Conservation (phyloP, 1,140 invertebrate species). For the Vollenhovia emeryi region DNA sequence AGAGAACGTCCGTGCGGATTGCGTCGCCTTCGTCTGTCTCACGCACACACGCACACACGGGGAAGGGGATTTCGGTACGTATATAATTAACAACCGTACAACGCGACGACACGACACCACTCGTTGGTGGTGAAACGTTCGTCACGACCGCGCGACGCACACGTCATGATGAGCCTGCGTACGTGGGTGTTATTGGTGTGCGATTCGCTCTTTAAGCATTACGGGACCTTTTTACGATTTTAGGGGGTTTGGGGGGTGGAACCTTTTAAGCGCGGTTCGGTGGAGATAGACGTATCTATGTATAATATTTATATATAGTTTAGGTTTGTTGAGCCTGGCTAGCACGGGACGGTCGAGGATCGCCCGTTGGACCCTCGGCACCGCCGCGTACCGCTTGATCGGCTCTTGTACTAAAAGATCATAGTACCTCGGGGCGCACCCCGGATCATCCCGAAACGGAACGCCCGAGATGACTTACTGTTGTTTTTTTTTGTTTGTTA, state of each 20-base stretch:
- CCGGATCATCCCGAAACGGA: not conserved
- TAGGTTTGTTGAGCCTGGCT: constrained; percentile 79
- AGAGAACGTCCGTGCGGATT: constrained; percentile 66
- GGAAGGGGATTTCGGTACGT: constrained; percentile 61
- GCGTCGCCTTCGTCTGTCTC: constrained; percentile 60
- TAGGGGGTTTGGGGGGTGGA: constrained; percentile 55
- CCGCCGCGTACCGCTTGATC: constrained; percentile 24
- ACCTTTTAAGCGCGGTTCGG: constrained; percentile 73
- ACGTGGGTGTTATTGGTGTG: constrained; percentile 60
- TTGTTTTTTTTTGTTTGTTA: constrained; percentile 4
- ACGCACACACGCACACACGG: constrained; percentile 65
- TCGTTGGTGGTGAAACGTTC: constrained; percentile 35
- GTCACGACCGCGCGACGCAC: constrained; percentile 66
- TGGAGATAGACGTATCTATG: constrained; percentile 57
- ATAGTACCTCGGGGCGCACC: constrained; percentile 73
- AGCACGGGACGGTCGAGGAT: constrained; percentile 67
- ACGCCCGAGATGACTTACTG: constrained; percentile 34
- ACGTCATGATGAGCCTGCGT: constrained; percentile 62
- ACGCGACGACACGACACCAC: constrained; percentile 32
- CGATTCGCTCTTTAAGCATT: constrained; percentile 77
- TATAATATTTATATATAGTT: constrained; percentile 73
- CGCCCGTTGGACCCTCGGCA: constrained; percentile 37
- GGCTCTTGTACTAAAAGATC: constrained; percentile 81
- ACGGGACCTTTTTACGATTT: constrained; percentile 69
- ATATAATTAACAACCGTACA: constrained; percentile 63